Base-by-base conservation (phyloP, 1,140 invertebrate genomes). In the Zeugodacus cucurbitae region DNA sequence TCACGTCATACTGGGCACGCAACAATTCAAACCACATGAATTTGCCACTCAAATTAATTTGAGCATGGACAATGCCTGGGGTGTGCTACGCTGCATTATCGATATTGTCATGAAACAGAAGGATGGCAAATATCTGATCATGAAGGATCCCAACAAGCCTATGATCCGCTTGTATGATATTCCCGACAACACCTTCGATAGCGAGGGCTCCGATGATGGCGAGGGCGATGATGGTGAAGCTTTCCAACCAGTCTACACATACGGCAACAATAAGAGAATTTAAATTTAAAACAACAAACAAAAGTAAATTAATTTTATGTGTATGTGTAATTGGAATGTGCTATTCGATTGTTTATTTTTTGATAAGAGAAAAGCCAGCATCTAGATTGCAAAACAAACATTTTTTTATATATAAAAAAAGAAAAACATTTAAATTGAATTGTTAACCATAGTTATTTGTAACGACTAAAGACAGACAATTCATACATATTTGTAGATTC, bases 31-130 rank as follows among this genome's bases (percentile, higher is more conserved):
- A 92, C 99, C 99, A 3, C 96, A 97, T 90, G 99, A 99, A 94
- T 99, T 99, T 94, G 99, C 99, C 10, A 98, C 97, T 5, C 99
- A 99, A 94, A 99, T 99, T 91, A 99, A 99, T 94, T 94, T 99
- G 89, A 99, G 99, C 92, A 99, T 99, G 98, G 99, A 99, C 93
- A 99, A 99, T 94, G 98, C 97, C 2, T 99, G 99, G 99, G 99
- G 99, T 89, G 98, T 99, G 87, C 94, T 99, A n/a, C 95, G 99
- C 7, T 99, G 98, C 93, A 99, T 99, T 90, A 97, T 99, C 91
- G 99, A 99, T 93, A 97, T 99, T 88, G 98, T 98, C 90, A 98
- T 99, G 97, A 99, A 99, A 93, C 97, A 99, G 91, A 98, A 98
- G 90, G 98, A 99, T 93, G 99, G 99, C 90, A 97, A 97, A 94